Base-by-base conservation (phyloP, 1,140 invertebrate genomes). In the Leptinotarsa texana region DNA sequence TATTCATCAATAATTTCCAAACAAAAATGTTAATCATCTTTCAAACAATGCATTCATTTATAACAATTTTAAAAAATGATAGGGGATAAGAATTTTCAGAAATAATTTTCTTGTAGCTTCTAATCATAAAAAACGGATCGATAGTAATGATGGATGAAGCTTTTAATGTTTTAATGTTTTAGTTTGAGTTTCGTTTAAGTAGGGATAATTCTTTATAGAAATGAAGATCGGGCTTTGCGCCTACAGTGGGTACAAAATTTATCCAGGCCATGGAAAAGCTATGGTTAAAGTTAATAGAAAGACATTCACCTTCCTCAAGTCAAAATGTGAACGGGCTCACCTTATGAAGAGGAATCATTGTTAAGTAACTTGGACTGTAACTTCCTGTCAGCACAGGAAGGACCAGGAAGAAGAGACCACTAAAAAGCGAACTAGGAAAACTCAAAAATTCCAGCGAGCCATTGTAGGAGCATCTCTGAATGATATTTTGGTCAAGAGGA, bases 181-280 rank as follows among this genome's bases (percentile, higher is more conserved):
- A 42, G 33, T 42, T 42, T 21, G 33, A 42, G 33, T 11, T 42
- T 42, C 33, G 33, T 42, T 8, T 3, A 11, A 42, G 33, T 0
- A 42, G 33, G 8, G 11, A 57, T 66, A 73, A 1, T 69, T 63
- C 67, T 69, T 73, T 69, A 74, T 47, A 74, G 81, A 82, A 69
- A 81, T 82, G 80, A 81, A 82, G 95, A 95, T 98, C 88, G 97
- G 98, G 86, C 91, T 99, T 83, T 99, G 98, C 88, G 92, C 95
- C 72, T 99, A 97, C 89, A 98, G 96, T 87, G 98, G 98, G 83
- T 99, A 96, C 87, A 99, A 99, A 92, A 99, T 99, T 84, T 98
- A 99, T 89, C 98, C 98, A 75, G 98, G 98, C 87, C 98, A 99
- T 95, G 98, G 98, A 74, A 99, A 99, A 88, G 96, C 96, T 87